These are phyloP conservation scores for Misgurnus anguillicaudatus DNA, from an alignment of 2,113 vertebrate genomes.

Conservation along the genomic window DNA sequence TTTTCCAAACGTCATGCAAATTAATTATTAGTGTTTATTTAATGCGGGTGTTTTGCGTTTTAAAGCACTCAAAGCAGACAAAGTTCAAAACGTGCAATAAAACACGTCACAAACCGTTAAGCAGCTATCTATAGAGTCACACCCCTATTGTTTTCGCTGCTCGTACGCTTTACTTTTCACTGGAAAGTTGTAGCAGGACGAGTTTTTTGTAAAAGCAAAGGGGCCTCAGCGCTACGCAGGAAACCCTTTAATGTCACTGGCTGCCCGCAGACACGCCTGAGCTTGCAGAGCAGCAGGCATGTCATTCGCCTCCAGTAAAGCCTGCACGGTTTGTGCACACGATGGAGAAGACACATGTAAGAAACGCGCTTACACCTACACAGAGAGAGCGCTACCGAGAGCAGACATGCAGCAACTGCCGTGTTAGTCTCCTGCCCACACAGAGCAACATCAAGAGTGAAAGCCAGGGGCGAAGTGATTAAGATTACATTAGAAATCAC, in stretches of 20 bases:
- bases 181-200: conserved; percentile 19
- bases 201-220: conserved; percentile 19
- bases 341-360: conserved; percentile 26
- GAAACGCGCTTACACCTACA: conserved; percentile 21
- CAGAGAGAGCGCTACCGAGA: conserved; percentile 7
- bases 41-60: too few species aligned
- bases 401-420: conserved; percentile 8
- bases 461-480: neutral
- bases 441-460: conserved; percentile 22
- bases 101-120: conserved; percentile 1
- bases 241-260: conserved; percentile 45
- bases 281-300: conserved; percentile 34
- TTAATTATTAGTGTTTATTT: too few species aligned
- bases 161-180: neutral
- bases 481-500: neutral
- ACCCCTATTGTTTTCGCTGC: neutral
- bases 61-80: neutral
- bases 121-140: neutral
- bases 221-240: conserved; percentile 34
- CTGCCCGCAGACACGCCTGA: conserved; percentile 45
- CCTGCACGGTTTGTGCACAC: conserved; percentile 8
- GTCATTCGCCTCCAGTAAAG: neutral
- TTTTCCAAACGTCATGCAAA: too few species aligned
- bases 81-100: neutral
- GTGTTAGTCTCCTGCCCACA: conserved; percentile 26